Percentiles rank a stretch among this genome's conserved stretches.
These are phyloP conservation scores for Formica selysi DNA, from an alignment of 1,140 invertebrate species.

Conservation along the genomic window DNA sequence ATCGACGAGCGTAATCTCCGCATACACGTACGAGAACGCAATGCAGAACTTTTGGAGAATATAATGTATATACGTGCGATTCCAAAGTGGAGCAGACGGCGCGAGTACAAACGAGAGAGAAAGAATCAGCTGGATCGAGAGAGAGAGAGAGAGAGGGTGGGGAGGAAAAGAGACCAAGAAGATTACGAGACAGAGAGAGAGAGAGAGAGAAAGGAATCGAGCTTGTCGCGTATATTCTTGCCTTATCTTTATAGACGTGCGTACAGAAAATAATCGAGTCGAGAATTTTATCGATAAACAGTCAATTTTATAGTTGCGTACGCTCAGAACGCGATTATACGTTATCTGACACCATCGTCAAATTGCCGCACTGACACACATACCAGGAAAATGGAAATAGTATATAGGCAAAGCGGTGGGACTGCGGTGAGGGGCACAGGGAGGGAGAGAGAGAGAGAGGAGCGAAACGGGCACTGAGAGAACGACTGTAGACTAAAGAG, in stretches of 20 bases:
- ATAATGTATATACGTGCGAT: conserved; percentile 45
- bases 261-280: conserved; percentile 7
- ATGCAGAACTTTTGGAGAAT: conserved; percentile 54
- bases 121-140: not conserved
- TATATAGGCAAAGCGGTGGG: conserved; percentile 45
- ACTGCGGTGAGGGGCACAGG: not conserved
- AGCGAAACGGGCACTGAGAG: conserved; percentile 33
- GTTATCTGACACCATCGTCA: conserved; percentile 57
- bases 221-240: conserved; percentile 8
- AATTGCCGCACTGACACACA: conserved; percentile 61
- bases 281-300: conserved; percentile 44
- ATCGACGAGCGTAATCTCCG: not conserved
- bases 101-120: not conserved
- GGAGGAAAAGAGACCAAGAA: not conserved
- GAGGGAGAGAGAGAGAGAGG: not conserved
- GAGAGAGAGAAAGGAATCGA: conserved; percentile 20
- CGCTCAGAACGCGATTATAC: conserved; percentile 21
- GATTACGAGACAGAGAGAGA: conserved; percentile 14
- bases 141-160: conserved; percentile 12
- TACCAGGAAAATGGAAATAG: conserved; percentile 60
- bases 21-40: conserved; percentile 39
- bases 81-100: conserved; percentile 26
- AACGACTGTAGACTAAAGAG: conserved; percentile 1
- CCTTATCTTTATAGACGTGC: conserved; percentile 10
- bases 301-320: not conserved